phyloP scores from a whole-genome alignment of 1,140 invertebrate genomes.

The Ceratosolen solmsi region DNA sequence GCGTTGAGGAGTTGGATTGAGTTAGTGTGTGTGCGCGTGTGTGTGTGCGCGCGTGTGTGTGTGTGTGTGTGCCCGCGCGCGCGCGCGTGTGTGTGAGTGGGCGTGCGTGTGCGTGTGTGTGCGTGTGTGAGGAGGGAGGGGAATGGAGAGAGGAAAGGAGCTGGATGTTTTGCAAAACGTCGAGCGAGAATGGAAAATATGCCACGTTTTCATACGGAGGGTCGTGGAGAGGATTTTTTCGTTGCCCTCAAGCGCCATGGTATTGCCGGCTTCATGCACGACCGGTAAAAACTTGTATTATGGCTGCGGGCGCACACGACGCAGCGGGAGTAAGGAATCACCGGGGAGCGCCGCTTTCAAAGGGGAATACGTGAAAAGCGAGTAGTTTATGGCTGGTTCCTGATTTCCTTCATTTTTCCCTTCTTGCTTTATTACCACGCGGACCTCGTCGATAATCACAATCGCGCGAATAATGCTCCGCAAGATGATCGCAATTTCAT shows the following conservation, averaged over 20 bases:
- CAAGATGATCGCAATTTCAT: background rate
- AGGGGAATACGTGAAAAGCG: background rate
- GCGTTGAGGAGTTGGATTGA: too few relatives aligned
- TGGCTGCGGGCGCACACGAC: background rate
- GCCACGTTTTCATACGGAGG: background rate
- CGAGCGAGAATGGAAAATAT: slow-evolving; percentile 12
- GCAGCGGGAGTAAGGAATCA: background rate
- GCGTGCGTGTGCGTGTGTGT: too few relatives aligned
- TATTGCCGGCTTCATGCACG: background rate
- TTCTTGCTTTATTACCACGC: background rate
- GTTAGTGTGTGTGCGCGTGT: too few relatives aligned
- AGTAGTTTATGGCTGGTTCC: background rate
- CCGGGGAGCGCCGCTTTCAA: background rate
- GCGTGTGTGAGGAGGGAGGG: too few relatives aligned
- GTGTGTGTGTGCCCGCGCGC: too few relatives aligned
- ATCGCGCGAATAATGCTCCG: background rate
- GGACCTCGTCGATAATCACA: background rate
- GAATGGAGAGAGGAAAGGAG: background rate
- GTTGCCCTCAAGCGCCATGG: background rate
- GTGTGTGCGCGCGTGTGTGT: too few relatives aligned
- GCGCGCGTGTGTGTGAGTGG: too few relatives aligned
- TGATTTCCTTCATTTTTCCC: background rate
- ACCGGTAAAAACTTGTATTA: background rate
- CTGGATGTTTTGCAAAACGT: background rate
- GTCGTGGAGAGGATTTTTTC: background rate